Base-by-base conservation (phyloP, 2,888 invertebrate genomes). In the Aspidiotus rigidus region DNA sequence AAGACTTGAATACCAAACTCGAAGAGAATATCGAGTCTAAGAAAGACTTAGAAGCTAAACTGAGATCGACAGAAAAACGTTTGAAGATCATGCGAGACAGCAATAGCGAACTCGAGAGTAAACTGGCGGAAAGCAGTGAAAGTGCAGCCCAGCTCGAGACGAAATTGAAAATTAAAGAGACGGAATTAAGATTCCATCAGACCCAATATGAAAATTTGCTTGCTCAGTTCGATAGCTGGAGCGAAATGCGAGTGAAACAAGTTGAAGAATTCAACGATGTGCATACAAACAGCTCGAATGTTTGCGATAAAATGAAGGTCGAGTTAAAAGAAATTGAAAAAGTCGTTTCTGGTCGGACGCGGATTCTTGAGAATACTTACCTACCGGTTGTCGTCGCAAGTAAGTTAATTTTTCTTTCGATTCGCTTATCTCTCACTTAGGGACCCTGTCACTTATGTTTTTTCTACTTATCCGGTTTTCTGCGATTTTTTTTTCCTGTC, bases 101-200 rank as follows among this genome's bases (percentile, higher is more conserved):
- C 9, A 63, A 54, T 11, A n/a, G 42, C 10, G 69, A 69, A 9
- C 16, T 69, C n/a, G 69, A 69, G 39, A 41, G 5, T 16, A 62
- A 69, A 62, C n/a, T 69, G 49, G 62, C 62, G 6, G 56, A 69
- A n/a, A 69, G 63, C 28, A 63, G 57, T 9, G 62, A 63, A 17
- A 55, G 62, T n/a, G 57, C 57, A 28, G 62, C 55, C 2, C 42
- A 56, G 7, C 6, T 56, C 8, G 13, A 15, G 28, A n/a, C 28
- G 13, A 62, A 57, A n/a, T 57, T 69, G 57, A 57, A 63, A 17
- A 15, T 39, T 28, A 56, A 42, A 7, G 44, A 69, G 44, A 44
- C 42, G 7, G 57, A 69, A 11, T 49, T 62, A 28, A 13, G 9
- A 2, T 16, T 55, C 1, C 7, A 41, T 1, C 62, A 61, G 28